Conservation (phyloP, 37 sponge, comb jelly and placozoan genomes). For the Chondrilla cf. caribensis region DNA sequence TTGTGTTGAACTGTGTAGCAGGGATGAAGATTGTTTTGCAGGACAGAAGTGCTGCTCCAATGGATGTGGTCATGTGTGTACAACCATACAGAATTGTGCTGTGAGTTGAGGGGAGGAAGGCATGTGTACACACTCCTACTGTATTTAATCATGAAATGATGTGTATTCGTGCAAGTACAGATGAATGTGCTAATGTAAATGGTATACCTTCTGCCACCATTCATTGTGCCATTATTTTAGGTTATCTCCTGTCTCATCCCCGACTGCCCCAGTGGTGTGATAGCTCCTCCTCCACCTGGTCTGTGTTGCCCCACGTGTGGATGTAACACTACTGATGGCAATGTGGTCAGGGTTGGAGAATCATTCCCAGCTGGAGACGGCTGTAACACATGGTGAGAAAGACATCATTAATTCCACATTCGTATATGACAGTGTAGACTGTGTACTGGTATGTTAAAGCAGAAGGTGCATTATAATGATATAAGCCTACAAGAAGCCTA, state of each 20-base stretch:
- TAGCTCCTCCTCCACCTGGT: background rate
- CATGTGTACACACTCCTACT: background rate
- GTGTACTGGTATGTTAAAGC: no score
- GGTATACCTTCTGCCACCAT: no score
- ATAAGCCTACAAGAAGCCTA: no score
- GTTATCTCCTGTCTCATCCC: no score
- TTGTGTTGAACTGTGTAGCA: slow-evolving; percentile 9
- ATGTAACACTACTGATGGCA: background rate
- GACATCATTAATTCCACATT: no score
- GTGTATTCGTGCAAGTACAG: no score
- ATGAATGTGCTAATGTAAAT: no score
- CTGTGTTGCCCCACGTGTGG: background rate
- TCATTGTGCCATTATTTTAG: no score
- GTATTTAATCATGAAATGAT: no score
- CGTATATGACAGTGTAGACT: no score
- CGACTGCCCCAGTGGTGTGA: background rate
- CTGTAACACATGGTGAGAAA: background rate
- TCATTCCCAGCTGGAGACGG: slow-evolving; percentile 13
- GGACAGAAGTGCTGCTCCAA: slow-evolving; percentile 27
- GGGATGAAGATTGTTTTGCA: background rate
- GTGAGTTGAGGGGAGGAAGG: background rate
- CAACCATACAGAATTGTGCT: background rate
- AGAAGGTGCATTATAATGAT: no score
- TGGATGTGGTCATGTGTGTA: slow-evolving; percentile 32
- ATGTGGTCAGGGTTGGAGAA: background rate